Conservation (phyloP, 2,888 invertebrate genomes). For the Crocallis elinguaria region DNA sequence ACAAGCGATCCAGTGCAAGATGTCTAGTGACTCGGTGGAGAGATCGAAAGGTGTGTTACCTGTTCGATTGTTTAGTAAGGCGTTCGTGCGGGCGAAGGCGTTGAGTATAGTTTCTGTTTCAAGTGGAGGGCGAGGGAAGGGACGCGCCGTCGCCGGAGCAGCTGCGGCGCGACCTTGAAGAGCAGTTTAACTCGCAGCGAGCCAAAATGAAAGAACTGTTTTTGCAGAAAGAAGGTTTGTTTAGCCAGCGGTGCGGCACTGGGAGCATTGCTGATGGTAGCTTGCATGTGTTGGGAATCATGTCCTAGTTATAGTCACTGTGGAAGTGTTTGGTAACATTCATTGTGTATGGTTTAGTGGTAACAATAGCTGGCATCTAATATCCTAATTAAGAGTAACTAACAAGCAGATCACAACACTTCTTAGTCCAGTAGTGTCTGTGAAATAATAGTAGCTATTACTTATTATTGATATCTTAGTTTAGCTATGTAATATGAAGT, state of each 20-base stretch:
- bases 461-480: too few species aligned
- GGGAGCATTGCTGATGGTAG: conserved; percentile 39
- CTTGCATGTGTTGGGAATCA: conserved; percentile 32
- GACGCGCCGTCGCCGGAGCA: conserved; percentile 56
- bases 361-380: conserved; percentile 7
- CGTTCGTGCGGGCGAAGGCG: conserved; percentile 57
- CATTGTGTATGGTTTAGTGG: conserved; percentile 13
- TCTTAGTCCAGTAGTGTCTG: neutral
- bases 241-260: conserved; percentile 38
- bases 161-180: conserved; percentile 86
- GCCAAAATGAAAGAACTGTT: conserved; percentile 97
- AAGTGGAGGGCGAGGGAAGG: conserved; percentile 65
- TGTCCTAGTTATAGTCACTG: conserved; percentile 25
- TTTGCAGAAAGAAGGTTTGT: conserved; percentile 95
- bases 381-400: neutral
- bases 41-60: conserved; percentile 71
- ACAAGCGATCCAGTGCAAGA: conserved; percentile 42
- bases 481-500: too few species aligned
- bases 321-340: conserved; percentile 26
- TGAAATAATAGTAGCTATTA: neutral
- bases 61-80: conserved; percentile 44
- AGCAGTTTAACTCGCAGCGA: conserved; percentile 95
- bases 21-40: conserved; percentile 66
- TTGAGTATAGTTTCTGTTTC: conserved; percentile 78
- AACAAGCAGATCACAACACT: neutral